Evolutionary conservation across 2,113 vertebrate species (phyloP).

Genomic region (Fulica atra): DNA sequence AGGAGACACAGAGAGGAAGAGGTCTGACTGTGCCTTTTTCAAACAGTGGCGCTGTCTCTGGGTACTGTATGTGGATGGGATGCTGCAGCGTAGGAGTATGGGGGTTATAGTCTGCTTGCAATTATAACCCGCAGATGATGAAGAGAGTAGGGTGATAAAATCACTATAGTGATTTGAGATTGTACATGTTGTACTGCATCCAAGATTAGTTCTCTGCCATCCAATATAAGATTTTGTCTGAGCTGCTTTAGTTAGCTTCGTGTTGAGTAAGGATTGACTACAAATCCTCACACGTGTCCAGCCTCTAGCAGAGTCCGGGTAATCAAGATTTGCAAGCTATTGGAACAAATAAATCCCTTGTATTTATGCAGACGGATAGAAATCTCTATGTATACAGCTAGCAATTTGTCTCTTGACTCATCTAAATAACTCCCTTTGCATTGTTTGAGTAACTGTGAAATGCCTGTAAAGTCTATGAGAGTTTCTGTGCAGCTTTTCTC

Average conservation of each 20-base stretch:
- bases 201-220: constrained; percentile 4
- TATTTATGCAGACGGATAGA: neutral
- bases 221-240: neutral
- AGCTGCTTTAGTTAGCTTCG: constrained; percentile 47
- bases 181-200: neutral
- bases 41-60: neutral
- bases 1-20: neutral
- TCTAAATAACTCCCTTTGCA: neutral
- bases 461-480: neutral
- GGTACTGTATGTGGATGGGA: neutral
- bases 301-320: neutral
- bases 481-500: neutral
- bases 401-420: neutral
- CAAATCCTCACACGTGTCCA: constrained; percentile 23
- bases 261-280: neutral
- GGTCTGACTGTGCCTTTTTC: neutral
- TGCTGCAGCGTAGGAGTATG: neutral
- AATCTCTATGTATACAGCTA: neutral
- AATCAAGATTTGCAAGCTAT: constrained; percentile 37
- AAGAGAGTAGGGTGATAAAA: neutral
- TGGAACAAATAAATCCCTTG: neutral
- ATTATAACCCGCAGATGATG: neutral
- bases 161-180: neutral
- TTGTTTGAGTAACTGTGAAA: neutral
- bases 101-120: neutral